phyloP scores from a whole-genome alignment of 1,140 invertebrate genomes.

The Lucilia cuprina region DNA sequence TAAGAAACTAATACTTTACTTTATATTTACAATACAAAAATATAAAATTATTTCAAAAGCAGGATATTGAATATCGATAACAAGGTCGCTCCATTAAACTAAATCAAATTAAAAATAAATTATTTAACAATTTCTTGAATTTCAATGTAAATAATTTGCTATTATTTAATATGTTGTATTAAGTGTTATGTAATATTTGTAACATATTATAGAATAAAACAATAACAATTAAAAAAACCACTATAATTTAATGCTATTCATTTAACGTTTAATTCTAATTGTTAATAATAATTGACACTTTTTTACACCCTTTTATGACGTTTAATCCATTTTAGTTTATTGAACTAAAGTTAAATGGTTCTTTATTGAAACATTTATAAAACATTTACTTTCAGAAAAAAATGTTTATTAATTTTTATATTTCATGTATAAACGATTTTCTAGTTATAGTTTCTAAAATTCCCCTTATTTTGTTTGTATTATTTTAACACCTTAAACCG shows the following conservation, averaged over 20 bases:
- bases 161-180: background rate
- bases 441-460: background rate
- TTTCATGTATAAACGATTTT: background rate
- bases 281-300: background rate
- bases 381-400: too few relatives aligned
- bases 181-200: background rate
- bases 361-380: background rate
- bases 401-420: background rate
- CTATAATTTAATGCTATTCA: background rate
- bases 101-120: too few relatives aligned
- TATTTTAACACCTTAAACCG: background rate
- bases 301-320: background rate
- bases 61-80: background rate
- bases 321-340: background rate
- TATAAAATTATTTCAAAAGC: background rate
- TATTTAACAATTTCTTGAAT: too few relatives aligned
- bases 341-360: background rate
- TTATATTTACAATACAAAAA: background rate
- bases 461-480: background rate
- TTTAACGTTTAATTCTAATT: background rate
- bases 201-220: background rate
- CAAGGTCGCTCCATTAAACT: background rate
- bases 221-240: background rate
- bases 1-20: background rate
- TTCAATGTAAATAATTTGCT: too few relatives aligned